phyloP scores from a whole-genome alignment of 1,140 invertebrate species.

The Papilio machaon region DNA sequence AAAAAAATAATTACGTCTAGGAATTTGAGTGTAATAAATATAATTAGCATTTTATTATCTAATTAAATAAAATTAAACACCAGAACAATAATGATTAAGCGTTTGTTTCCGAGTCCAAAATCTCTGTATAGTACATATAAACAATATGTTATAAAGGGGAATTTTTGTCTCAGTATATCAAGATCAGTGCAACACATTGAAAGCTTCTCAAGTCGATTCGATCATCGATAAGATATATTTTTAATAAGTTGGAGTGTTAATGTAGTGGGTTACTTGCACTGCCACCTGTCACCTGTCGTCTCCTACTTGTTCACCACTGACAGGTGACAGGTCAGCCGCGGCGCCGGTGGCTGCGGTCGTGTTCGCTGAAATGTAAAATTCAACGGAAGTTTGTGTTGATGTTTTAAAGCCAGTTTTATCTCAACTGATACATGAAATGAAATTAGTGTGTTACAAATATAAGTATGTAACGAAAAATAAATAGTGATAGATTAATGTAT shows the following conservation, averaged over 20 bases:
- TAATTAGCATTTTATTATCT: not conserved
- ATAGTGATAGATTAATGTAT: too few species aligned
- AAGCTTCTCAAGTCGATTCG: not conserved
- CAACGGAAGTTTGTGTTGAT: not conserved
- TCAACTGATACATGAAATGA: too few species aligned
- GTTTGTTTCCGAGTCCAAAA: too few species aligned
- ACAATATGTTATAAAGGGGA: too few species aligned
- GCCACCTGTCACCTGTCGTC: slow-evolving; percentile 3
- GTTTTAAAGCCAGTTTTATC: not conserved
- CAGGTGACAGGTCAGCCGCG: slow-evolving; percentile 24
- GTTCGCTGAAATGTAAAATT: not conserved
- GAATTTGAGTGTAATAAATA: too few species aligned
- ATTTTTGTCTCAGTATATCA: too few species aligned
- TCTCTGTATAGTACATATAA: too few species aligned
- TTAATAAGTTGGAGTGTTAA: slow-evolving; percentile 17
- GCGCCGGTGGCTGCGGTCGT: not conserved
- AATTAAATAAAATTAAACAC: not conserved
- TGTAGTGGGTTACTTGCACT: slow-evolving; percentile 16
- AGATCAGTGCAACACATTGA: not conserved
- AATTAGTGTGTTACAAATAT: too few species aligned
- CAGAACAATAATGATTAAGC: too few species aligned
- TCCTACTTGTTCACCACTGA: slow-evolving; percentile 34
- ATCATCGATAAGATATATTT: slow-evolving; percentile 14
- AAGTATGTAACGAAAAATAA: too few species aligned
- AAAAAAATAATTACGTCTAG: too few species aligned